Conservation (phyloP, 2,888 invertebrate genomes). For the Leucoma salicis region DNA sequence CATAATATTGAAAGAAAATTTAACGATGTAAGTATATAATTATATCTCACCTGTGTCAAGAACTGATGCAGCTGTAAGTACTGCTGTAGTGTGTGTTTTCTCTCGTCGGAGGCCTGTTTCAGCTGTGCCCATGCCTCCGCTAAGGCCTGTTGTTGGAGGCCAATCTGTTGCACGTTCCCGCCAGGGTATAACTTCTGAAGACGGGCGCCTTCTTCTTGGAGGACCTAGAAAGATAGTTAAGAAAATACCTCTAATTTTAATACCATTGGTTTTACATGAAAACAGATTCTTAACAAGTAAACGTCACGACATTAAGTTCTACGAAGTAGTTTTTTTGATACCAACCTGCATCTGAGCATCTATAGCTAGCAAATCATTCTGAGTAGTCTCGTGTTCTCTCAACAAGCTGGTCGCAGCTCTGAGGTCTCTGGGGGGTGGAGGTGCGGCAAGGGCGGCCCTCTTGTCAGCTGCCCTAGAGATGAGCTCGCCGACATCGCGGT, state of each 20-base stretch:
- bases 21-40: neutral
- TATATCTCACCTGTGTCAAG: conserved; percentile 78
- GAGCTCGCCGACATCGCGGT: conserved; percentile 96
- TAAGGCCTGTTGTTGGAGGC: conserved; percentile 92
- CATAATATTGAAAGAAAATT: too few species aligned
- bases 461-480: conserved; percentile 94
- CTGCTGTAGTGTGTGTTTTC: conserved; percentile 91
- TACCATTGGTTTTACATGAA: too few species aligned
- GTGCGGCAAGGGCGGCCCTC: conserved; percentile 91
- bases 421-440: conserved; percentile 87
- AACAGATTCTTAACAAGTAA: too few species aligned
- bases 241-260: too few species aligned
- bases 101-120: conserved; percentile 90
- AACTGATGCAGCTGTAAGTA: conserved; percentile 95
- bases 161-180: conserved; percentile 94
- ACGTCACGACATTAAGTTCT: too few species aligned
- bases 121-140: conserved; percentile 93
- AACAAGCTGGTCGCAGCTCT: conserved; percentile 92
- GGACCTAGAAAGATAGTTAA: too few species aligned
- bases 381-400: conserved; percentile 94
- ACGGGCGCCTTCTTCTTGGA: conserved; percentile 95
- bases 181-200: conserved; percentile 95
- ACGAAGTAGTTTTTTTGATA: too few species aligned
- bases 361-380: conserved; percentile 92
- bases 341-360: conserved; percentile 85